phyloP scores from a whole-genome alignment of 2,797 vertebrate species.

The Coracias cyanogaster region DNA sequence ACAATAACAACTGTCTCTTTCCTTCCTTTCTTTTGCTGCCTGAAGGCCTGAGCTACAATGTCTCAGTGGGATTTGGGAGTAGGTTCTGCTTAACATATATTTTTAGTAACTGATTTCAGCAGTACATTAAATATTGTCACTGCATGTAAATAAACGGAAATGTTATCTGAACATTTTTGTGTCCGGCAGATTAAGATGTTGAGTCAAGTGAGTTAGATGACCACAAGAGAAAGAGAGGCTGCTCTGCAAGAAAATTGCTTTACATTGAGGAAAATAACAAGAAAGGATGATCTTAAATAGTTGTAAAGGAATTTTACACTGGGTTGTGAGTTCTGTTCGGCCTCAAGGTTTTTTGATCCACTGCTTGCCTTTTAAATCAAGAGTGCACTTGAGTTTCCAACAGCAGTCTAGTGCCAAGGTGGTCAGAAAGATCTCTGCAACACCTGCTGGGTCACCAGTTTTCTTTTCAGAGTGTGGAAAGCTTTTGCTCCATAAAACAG shows the following conservation, averaged over 20 bases:
- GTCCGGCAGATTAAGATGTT: slow-evolving; percentile 36
- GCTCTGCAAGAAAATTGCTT: slow-evolving; percentile 7
- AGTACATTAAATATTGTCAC: slow-evolving; percentile 26
- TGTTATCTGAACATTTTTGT: slow-evolving; percentile 45
- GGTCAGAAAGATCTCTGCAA: not conserved
- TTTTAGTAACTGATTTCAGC: slow-evolving; percentile 68
- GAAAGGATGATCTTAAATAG: not conserved
- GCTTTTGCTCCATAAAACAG: not conserved
- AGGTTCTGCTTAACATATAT: slow-evolving; percentile 86
- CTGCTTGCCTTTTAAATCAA: slow-evolving; percentile 1
- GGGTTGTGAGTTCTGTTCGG: not conserved
- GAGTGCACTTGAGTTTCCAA: not conserved
- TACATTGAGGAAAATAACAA: not conserved
- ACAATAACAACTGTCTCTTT: slow-evolving; percentile 80
- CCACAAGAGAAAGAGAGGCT: slow-evolving; percentile 22
- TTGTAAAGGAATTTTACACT: not conserved
- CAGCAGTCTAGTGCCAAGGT: not conserved
- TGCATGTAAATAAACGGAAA: slow-evolving; percentile 71
- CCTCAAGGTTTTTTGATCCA: not conserved
- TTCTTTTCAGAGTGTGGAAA: not conserved
- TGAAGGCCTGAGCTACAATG: slow-evolving; percentile 95
- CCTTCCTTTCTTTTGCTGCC: slow-evolving; percentile 82
- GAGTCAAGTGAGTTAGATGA: slow-evolving; percentile 46
- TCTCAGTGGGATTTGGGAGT: slow-evolving; percentile 97
- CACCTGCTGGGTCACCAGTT: not conserved